phyloP scores from a whole-genome alignment of 2,797 vertebrate genomes.

The Benthosema pterotum region DNA sequence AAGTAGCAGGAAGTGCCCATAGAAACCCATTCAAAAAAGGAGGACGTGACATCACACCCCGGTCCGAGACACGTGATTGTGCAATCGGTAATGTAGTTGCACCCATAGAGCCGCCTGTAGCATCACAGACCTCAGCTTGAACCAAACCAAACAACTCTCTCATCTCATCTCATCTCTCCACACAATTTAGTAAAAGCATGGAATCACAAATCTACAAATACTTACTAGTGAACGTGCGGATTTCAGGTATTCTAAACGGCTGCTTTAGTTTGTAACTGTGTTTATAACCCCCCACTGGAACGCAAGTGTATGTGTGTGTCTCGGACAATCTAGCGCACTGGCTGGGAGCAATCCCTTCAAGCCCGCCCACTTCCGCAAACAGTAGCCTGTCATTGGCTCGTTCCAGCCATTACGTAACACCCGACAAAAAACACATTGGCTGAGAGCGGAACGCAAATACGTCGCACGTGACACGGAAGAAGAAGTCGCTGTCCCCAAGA shows the following conservation, averaged over 20 bases:
- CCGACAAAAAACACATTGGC: constrained; percentile 53
- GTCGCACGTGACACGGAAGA: constrained; percentile 54
- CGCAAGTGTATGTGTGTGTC: neutral
- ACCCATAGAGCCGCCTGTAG: constrained; percentile 51
- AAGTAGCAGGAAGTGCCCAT: no score
- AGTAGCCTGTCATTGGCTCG: no score
- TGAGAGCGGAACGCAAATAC: constrained; percentile 22
- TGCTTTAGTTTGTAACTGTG: neutral
- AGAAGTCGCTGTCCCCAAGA: neutral
- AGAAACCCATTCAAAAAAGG: no score
- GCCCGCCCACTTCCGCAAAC: neutral
- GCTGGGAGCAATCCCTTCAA: neutral
- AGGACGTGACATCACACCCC: no score
- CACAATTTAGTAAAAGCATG: constrained; percentile 1
- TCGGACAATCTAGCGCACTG: no score
- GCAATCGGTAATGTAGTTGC: no score
- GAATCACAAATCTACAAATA: constrained; percentile 2
- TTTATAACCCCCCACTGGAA: neutral
- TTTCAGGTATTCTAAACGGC: constrained; percentile 10
- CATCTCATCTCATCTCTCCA: neutral
- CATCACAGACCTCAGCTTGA: constrained; percentile 50
- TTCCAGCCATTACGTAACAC: neutral
- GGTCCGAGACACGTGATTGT: no score
- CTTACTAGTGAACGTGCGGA: constrained; percentile 27
- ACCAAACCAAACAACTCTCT: constrained; percentile 3